Percentiles rank a stretch among this genome's conserved stretches.
Conservation (phyloP, 2,113 vertebrate genomes). For the Thalassoma bifasciatum region DNA sequence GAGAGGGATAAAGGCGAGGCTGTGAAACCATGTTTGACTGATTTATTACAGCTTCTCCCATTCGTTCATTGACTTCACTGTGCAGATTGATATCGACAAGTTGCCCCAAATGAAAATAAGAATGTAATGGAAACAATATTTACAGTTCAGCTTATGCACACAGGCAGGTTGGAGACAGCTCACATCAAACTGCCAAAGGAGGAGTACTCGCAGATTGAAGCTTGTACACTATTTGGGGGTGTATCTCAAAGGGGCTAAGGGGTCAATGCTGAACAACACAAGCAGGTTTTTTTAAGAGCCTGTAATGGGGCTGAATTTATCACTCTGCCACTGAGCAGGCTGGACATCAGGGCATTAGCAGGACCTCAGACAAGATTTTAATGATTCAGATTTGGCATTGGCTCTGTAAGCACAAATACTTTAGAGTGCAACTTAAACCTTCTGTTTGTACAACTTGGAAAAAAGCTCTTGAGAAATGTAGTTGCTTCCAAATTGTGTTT, state of each 20-base stretch:
- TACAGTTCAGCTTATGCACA: constrained; percentile 14
- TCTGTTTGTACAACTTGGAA: too few species aligned
- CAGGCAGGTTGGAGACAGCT: not conserved
- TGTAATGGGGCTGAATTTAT: not conserved
- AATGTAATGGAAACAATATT: constrained; percentile 37
- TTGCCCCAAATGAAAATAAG: constrained; percentile 18
- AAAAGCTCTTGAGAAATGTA: too few species aligned
- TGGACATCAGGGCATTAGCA: not conserved
- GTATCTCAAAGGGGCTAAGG: not conserved
- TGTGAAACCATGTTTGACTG: constrained; percentile 12
- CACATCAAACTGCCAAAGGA: constrained; percentile 11
- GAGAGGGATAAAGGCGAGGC: not conserved
- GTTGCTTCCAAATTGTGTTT: too few species aligned
- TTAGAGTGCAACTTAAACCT: too few species aligned
- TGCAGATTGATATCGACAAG: constrained; percentile 32
- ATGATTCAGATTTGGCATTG: not conserved
- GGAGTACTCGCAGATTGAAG: not conserved
- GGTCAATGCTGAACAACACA: constrained; percentile 11
- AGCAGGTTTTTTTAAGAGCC: not conserved
- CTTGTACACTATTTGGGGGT: not conserved
- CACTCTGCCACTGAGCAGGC: not conserved
- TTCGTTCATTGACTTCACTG: constrained; percentile 28
- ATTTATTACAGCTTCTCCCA: constrained; percentile 35
- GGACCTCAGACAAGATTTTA: not conserved
- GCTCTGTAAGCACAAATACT: not conserved